Percentiles rank a stretch among this genome's conserved stretches.
phyloP scores from a whole-genome alignment of 2,888 invertebrate genomes.

The Stenodema calcarata region DNA sequence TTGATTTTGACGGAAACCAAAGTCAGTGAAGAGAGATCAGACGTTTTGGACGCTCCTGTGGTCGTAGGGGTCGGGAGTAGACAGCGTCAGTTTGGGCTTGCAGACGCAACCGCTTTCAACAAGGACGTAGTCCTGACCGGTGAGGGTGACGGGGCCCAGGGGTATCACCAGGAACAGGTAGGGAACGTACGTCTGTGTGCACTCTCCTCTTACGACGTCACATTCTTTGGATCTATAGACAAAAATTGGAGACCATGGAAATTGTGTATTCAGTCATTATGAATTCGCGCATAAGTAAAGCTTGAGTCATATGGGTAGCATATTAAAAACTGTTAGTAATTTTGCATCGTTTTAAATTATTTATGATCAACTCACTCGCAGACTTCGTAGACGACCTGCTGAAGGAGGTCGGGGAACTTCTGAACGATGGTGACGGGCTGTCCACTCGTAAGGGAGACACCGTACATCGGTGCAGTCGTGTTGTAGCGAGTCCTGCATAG shows the following conservation, averaged over 20 bases:
- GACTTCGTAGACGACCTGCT: conserved; percentile 91
- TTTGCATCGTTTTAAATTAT: no score
- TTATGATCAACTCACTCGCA: conserved; percentile 94
- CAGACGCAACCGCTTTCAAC: conserved; percentile 95
- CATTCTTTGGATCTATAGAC: conserved; percentile 82
- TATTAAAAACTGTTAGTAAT: no score
- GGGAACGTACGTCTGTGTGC: conserved; percentile 90
- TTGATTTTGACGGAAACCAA: background rate
- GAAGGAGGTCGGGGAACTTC: conserved; percentile 89
- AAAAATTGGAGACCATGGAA: conserved; percentile 26
- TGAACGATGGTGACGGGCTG: conserved; percentile 93
- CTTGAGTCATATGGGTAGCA: no score
- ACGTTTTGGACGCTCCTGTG: conserved; percentile 33
- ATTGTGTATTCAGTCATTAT: no score
- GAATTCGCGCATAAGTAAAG: no score
- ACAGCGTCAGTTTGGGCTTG: conserved; percentile 65
- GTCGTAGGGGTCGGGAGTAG: background rate
- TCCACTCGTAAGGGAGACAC: conserved; percentile 90
- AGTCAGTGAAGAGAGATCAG: conserved; percentile 21
- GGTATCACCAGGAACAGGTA: conserved; percentile 91
- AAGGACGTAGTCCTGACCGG: conserved; percentile 92
- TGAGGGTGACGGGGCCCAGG: conserved; percentile 85
- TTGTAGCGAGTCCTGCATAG: conserved; percentile 89
- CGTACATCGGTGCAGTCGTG: conserved; percentile 93
- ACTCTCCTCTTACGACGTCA: conserved; percentile 86